Conservation (phyloP, 2,797 vertebrate species). For the Acomys russatus region DNA sequence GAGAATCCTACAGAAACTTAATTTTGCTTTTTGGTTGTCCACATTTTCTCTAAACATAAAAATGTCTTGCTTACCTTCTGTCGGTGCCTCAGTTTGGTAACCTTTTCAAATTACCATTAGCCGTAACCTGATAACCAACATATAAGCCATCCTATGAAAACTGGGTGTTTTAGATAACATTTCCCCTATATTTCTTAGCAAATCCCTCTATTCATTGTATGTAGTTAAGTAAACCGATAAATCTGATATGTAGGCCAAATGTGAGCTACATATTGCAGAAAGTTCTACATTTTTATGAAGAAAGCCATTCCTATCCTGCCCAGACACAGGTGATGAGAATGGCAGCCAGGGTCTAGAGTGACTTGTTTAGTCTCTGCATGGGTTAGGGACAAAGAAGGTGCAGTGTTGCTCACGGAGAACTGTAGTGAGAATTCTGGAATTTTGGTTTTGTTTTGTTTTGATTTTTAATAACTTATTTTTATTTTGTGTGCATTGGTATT, state of each 20-base stretch:
- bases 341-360: not conserved
- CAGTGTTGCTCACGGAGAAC: too few relatives aligned
- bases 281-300: not conserved
- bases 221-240: slow-evolving; percentile 26
- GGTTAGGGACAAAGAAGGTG: not conserved
- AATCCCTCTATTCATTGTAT: not conserved
- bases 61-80: not conserved
- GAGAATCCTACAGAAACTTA: slow-evolving; percentile 5
- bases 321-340: not conserved
- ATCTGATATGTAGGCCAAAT: not conserved
- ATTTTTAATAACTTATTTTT: too few relatives aligned
- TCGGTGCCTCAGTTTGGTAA: not conserved
- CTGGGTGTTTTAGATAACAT: not conserved
- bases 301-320: not conserved
- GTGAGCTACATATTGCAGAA: not conserved
- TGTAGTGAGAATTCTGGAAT: too few relatives aligned
- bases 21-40: slow-evolving; percentile 23
- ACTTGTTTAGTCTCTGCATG: not conserved
- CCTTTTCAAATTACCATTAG: slow-evolving; percentile 13
- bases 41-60: slow-evolving; percentile 63
- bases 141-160: slow-evolving; percentile 16
- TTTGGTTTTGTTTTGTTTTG: too few relatives aligned
- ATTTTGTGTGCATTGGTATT: too few relatives aligned
- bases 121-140: slow-evolving; percentile 1
- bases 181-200: slow-evolving; percentile 8